Evolutionary conservation across 2,113 vertebrate genomes (phyloP).

Genomic region (Tachysurus vachellii): DNA sequence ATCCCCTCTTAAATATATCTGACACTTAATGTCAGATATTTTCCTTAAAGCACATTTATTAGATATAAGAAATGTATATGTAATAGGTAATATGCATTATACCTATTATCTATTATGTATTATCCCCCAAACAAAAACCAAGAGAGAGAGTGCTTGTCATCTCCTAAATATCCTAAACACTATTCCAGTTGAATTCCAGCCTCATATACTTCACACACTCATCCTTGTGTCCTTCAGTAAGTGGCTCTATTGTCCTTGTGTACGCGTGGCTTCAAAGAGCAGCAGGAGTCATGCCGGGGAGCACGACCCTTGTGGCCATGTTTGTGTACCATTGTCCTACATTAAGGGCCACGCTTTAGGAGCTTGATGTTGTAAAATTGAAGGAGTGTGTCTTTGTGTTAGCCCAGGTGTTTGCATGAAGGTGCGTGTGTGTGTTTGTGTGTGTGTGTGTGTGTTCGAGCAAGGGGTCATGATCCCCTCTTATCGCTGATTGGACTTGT

Average conservation of each 20-base stretch:
- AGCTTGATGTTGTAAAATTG: constrained; percentile 48
- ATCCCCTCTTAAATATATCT: background rate
- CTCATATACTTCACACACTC: constrained; percentile 9
- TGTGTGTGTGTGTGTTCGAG: background rate
- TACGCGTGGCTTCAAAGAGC: constrained; percentile 55
- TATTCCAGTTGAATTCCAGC: background rate
- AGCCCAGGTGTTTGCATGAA: constrained; percentile 23
- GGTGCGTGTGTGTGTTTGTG: background rate
- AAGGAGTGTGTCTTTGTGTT: constrained; percentile 45
- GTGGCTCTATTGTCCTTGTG: constrained; percentile 50
- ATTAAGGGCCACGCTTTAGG: constrained; percentile 55
- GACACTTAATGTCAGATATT: background rate
- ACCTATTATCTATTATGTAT: too few relatives aligned
- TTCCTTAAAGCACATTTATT: background rate
- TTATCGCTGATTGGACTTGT: constrained; percentile 35
- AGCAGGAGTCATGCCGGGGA: constrained; percentile 49
- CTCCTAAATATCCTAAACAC: background rate
- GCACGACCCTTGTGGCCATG: constrained; percentile 45
- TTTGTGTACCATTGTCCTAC: constrained; percentile 61
- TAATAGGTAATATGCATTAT: background rate
- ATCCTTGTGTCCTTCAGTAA: constrained; percentile 23
- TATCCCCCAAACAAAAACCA: background rate
- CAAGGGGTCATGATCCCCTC: background rate
- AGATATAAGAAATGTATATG: background rate
- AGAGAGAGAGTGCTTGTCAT: background rate